These are phyloP conservation scores for Drosophila hawaiiensis DNA, from an alignment of 2,888 invertebrate genomes.

Conservation along the genomic window DNA sequence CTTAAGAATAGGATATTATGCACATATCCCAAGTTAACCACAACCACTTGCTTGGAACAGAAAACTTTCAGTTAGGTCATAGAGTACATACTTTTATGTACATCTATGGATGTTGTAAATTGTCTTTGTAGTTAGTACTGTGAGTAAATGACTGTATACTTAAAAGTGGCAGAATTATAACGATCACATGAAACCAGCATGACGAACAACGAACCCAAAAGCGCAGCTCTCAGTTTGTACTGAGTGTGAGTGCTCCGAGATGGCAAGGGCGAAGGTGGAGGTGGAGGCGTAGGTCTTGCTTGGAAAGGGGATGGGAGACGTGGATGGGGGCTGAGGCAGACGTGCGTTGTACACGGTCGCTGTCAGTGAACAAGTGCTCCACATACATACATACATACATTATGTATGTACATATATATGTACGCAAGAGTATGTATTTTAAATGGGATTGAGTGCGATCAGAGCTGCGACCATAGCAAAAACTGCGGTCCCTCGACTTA, in stretches of 20 bases:
- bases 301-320: conserved; percentile 3
- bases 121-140: background rate
- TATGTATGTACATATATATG: conserved; percentile 6
- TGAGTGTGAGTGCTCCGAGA: conserved; percentile 7
- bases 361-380: conserved; percentile 63
- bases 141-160: conserved; percentile 10
- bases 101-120: background rate
- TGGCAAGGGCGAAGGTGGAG: conserved; percentile 10
- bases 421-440: background rate
- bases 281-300: conserved; percentile 18
- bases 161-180: conserved; percentile 51
- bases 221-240: conserved; percentile 33
- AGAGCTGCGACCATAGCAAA: conserved; percentile 48
- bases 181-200: conserved; percentile 77
- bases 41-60: background rate
- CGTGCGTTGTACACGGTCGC: conserved; percentile 24
- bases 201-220: conserved; percentile 78
- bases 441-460: conserved; percentile 19
- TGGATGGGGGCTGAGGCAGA: conserved; percentile 17
- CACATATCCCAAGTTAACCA: background rate
- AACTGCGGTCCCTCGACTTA: conserved; percentile 47
- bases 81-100: background rate
- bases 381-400: conserved; percentile 30
- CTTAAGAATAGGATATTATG: background rate
- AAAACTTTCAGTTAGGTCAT: background rate